phyloP scores from a whole-genome alignment of 2,797 vertebrate species.

The Helostoma temminkii region DNA sequence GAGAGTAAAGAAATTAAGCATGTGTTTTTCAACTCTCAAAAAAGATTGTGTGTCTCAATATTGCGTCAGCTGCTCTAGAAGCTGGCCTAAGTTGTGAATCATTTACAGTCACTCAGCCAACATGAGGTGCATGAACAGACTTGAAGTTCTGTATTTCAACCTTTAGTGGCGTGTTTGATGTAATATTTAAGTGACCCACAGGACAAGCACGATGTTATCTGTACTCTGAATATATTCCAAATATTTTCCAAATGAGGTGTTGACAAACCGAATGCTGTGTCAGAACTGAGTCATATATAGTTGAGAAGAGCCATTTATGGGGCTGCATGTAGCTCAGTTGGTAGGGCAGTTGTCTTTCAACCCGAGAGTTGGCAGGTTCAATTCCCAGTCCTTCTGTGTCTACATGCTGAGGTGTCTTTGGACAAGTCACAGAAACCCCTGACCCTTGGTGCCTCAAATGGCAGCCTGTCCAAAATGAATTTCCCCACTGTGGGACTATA shows the following conservation, averaged over 20 bases:
- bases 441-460: no score
- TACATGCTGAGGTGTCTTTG: no score
- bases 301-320: neutral
- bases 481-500: no score
- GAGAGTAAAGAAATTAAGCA: constrained; percentile 15
- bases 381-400: no score
- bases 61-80: constrained; percentile 39
- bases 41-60: constrained; percentile 26
- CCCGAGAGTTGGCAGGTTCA: no score
- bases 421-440: no score
- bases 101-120: constrained; percentile 37
- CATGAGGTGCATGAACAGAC: neutral
- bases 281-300: neutral
- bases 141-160: constrained; percentile 3
- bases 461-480: no score
- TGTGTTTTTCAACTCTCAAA: constrained; percentile 9
- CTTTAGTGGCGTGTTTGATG: constrained; percentile 18
- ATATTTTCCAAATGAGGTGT: neutral
- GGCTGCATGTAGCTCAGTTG: no score
- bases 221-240: neutral
- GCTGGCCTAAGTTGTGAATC: constrained; percentile 42
- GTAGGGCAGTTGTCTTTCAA: no score
- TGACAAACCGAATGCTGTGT: neutral
- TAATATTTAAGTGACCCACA: constrained; percentile 21
- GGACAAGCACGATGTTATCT: neutral